A percentile compares a stretch with the other conserved stretches of the same genome.
These are phyloP conservation scores for Mixornis gularis DNA, from an alignment of 2,113 vertebrate genomes.

Conservation along the genomic window DNA sequence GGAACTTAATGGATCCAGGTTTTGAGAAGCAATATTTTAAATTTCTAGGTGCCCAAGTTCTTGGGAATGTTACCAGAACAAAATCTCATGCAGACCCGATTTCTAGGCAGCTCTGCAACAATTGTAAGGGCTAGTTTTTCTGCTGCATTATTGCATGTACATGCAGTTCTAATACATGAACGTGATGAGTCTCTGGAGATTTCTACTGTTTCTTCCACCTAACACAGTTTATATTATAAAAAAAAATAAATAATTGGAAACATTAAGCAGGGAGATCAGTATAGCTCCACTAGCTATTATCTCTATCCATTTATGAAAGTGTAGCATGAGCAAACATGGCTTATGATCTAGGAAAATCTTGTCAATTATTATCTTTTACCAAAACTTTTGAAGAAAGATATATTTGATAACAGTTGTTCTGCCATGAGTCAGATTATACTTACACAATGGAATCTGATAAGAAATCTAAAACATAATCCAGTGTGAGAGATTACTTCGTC, in stretches of 20 bases:
- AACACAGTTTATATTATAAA: neutral
- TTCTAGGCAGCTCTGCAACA: neutral
- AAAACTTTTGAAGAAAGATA: neutral
- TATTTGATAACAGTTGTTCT: neutral
- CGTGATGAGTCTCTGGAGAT: neutral
- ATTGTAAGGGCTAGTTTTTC: neutral
- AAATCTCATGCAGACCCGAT: neutral
- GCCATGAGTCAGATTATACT: neutral
- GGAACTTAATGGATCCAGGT: neutral
- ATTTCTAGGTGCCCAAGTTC: neutral
- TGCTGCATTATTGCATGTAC: neutral
- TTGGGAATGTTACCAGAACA: neutral
- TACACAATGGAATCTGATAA: neutral
- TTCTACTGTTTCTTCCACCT: neutral
- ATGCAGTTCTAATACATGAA: neutral
- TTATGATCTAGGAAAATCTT: neutral
- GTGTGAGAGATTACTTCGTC: neutral
- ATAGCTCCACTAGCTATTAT: neutral
- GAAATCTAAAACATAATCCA: neutral
- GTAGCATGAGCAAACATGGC: neutral
- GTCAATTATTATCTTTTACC: neutral
- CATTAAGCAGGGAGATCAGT: neutral
- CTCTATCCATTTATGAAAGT: neutral
- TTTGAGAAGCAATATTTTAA: neutral
- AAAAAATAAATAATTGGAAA: neutral